Base-by-base conservation (phyloP, 1,140 invertebrate species). In the Micrasema minimum region DNA sequence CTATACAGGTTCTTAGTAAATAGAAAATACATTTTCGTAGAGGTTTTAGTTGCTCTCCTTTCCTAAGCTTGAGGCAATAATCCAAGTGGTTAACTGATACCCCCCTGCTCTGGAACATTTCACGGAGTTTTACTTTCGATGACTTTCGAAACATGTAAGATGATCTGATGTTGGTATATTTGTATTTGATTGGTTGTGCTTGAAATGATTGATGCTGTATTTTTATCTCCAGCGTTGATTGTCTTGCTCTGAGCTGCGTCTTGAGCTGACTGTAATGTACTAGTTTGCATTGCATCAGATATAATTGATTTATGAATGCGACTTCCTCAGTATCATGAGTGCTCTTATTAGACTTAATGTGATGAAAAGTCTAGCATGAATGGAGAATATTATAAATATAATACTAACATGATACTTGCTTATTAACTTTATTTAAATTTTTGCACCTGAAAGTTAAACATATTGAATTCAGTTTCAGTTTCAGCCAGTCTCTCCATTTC, bases 281-380 rank as follows among this genome's bases (percentile, higher is more conserved):
- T 51, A 23, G 16, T 59, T 12, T 59, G 55, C 16, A 64, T 64
- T 64, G 23, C 61, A 64, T 64, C 61, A 35, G 61, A 64, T 64
- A 64, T 37, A 64, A 48, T 37, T 64, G 61, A 64, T 64, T 64
- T n/a, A 64, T 64, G 14, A 20, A 64, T 26, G 22, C 61, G 7
- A 59, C 37, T 59, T 43, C 26, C 26, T 31, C 9, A 20, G 55
- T 10, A n/a, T 31, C 26, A 31, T 31, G 26, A 31, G 22, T 38
- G 31, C 31, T 37, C 55, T n/a, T 18, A 59, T 59, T 59, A 43
- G 55, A 20, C 2, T 31, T 38, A 59, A 59, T 23, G 16, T 41
- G 35, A 14, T 53, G 6, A 16, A 22, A 2, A 31, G 26, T 31
- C 2, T 4, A 4, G 3, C 7, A 7, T 31, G 26, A 31, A 31